Evolutionary conservation across 2,888 invertebrate genomes (phyloP).

Genomic region (Teinopalpus imperialis): DNA sequence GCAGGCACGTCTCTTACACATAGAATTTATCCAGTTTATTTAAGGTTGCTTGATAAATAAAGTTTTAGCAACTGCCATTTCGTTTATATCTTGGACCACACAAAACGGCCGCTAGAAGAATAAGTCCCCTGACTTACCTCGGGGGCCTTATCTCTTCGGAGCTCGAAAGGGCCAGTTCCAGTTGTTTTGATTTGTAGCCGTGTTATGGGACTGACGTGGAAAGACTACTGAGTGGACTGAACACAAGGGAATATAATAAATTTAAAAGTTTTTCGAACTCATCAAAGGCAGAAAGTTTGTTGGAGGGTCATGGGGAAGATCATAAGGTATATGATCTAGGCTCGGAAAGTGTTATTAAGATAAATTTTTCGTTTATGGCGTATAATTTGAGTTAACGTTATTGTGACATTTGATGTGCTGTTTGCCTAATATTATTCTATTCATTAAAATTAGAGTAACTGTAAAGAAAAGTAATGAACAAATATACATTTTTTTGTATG

Average conservation of each 20-base stretch:
- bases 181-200: conserved; percentile 57
- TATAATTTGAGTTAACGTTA: no score
- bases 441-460: no score
- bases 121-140: conserved; percentile 50
- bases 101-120: conserved; percentile 46
- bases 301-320: background rate
- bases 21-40: no score
- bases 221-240: conserved; percentile 19
- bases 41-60: no score
- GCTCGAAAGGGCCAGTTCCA: conserved; percentile 46
- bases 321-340: background rate
- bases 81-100: conserved; percentile 36
- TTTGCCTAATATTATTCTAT: no score
- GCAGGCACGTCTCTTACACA: no score
- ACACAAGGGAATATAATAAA: conserved; percentile 11
- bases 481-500: no score
- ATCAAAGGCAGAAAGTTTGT: conserved; percentile 11
- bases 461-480: no score
- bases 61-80: no score
- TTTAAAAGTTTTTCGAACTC: conserved; percentile 26
- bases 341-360: no score
- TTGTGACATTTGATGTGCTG: no score
- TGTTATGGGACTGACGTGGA: conserved; percentile 25
- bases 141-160: conserved; percentile 52
- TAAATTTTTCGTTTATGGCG: no score